These are phyloP conservation scores for Athalia circularis DNA, from an alignment of 2,888 invertebrate genomes.

Conservation along the genomic window DNA sequence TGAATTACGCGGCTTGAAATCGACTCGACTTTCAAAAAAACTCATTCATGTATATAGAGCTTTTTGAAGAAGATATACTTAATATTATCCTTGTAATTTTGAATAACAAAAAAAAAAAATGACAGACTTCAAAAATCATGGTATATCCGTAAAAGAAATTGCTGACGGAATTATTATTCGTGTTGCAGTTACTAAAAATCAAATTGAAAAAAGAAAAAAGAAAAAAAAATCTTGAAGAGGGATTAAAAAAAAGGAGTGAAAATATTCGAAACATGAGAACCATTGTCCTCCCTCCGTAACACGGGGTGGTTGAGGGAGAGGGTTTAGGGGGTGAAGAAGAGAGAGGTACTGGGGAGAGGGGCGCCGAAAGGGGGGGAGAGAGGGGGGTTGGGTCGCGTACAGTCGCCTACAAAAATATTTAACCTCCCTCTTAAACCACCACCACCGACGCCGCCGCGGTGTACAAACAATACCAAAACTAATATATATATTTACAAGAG, in stretches of 20 bases:
- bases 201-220: not conserved
- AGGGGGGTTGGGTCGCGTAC: slow-evolving; percentile 69
- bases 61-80: too few species aligned
- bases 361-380: slow-evolving; percentile 39
- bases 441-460: not conserved
- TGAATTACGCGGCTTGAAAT: too few species aligned
- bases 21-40: too few species aligned
- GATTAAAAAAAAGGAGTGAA: slow-evolving; percentile 58
- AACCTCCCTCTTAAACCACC: not conserved
- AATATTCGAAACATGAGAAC: slow-evolving; percentile 70
- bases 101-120: too few species aligned
- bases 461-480: slow-evolving; percentile 65
- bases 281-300: slow-evolving; percentile 62
- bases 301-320: slow-evolving; percentile 68
- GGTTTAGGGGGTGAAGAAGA: slow-evolving; percentile 66
- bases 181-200: not conserved
- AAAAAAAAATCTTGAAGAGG: slow-evolving; percentile 17
- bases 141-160: not conserved
- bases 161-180: not conserved
- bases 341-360: slow-evolving; percentile 51
- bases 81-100: too few species aligned
- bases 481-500: not conserved
- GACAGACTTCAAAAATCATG: too few species aligned
- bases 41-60: too few species aligned
- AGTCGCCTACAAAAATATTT: slow-evolving; percentile 62